phyloP scores from a whole-genome alignment of 2,113 vertebrate genomes.

The Calonectris borealis region DNA sequence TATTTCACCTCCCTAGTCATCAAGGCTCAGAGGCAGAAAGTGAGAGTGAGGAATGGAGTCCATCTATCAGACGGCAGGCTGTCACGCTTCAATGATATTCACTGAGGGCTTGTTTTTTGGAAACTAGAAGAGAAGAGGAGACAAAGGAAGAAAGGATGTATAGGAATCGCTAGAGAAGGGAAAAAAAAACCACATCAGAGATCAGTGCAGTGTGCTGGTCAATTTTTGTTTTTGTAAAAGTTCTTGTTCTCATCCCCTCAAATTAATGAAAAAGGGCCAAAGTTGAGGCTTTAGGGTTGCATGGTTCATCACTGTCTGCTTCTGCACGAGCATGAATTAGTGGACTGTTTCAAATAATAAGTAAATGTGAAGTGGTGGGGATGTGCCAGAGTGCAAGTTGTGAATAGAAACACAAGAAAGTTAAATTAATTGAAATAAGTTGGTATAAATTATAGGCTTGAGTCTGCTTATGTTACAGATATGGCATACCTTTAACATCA shows the following conservation, averaged over 20 bases:
- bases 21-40: slow-evolving; percentile 41
- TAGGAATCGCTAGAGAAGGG: not conserved
- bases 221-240: not conserved
- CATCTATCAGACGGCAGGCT: slow-evolving; percentile 42
- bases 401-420: not conserved
- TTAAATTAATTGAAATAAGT: not conserved
- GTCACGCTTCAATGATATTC: slow-evolving; percentile 76
- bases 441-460: not conserved
- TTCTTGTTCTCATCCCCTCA: accelerated
- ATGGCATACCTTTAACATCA: not conserved
- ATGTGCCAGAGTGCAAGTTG: not conserved
- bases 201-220: not conserved
- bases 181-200: not conserved
- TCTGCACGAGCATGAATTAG: not conserved
- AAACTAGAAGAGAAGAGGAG: slow-evolving; percentile 50
- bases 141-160: not conserved
- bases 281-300: not conserved
- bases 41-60: slow-evolving; percentile 63
- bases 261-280: not conserved
- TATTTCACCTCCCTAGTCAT: slow-evolving; percentile 45
- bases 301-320: not conserved
- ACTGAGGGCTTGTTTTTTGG: slow-evolving; percentile 76
- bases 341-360: not conserved
- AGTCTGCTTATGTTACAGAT: not conserved
- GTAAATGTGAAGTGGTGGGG: not conserved